These are phyloP conservation scores for Lepas anatifera DNA, from an alignment of 2,888 invertebrate species.

Conservation along the genomic window DNA sequence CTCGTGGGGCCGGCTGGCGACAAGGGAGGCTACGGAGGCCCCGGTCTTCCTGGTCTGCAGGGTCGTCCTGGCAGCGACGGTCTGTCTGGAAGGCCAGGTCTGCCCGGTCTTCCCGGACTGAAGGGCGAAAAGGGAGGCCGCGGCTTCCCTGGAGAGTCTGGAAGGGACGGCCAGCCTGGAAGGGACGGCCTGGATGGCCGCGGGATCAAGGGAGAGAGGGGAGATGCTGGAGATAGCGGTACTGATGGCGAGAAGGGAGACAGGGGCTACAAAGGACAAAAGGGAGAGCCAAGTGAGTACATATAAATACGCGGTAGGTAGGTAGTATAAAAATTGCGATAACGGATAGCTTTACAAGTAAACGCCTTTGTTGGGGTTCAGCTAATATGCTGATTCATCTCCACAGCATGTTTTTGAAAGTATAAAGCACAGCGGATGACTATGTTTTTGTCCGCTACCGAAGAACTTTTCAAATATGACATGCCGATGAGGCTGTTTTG, in stretches of 20 bases:
- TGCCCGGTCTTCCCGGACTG: slow-evolving; percentile 23
- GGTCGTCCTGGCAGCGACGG: slow-evolving; percentile 10
- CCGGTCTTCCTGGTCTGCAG: slow-evolving; percentile 42
- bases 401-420: too few species aligned
- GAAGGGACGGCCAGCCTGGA: slow-evolving; percentile 15
- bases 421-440: too few species aligned
- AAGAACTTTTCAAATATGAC: too few species aligned
- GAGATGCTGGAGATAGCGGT: background rate
- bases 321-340: too few species aligned
- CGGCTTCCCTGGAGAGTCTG: slow-evolving; percentile 24
- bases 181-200: slow-evolving; percentile 21
- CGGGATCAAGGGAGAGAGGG: slow-evolving; percentile 23
- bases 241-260: background rate
- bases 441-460: too few species aligned
- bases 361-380: too few species aligned
- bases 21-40: slow-evolving; percentile 49
- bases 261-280: slow-evolving; percentile 44
- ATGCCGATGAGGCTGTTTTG: too few species aligned
- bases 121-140: slow-evolving; percentile 26
- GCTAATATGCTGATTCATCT: too few species aligned
- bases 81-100: slow-evolving; percentile 21
- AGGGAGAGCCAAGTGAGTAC: slow-evolving; percentile 15
- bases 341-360: too few species aligned
- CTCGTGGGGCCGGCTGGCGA: slow-evolving; percentile 14
- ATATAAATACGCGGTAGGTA: too few species aligned